Evolutionary conservation across 2,888 invertebrate species (phyloP), one percentile per base, ranked within the genome.

Genomic region (Dusona sp.): DNA sequence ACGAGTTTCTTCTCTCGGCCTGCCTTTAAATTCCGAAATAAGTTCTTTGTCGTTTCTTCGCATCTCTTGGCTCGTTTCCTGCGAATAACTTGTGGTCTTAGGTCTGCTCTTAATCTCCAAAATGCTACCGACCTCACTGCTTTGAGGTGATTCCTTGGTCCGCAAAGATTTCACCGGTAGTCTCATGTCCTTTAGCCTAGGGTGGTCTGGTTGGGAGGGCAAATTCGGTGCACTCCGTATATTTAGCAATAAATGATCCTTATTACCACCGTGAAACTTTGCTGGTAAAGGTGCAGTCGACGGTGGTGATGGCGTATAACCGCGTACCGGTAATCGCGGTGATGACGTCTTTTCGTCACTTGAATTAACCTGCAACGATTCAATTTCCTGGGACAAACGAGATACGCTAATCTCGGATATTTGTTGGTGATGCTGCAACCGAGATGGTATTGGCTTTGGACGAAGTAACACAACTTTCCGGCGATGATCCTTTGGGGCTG

Each of bases 221-320:
- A 97, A 94, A 93, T 97, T 97, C 0, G 97, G 97, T 7, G 97
- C 97, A 93, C 97, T 97, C 90, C 96, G 96, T 85, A 97, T 97
- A 92, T 97, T 97, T 87, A 95, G 90, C 83, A 95, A 93, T 82
- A 96, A 95, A 74, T 96, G 95, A 87, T 97, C 97, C 90, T 97
- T 97, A 61, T 92, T 92, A 13, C 91, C 91, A 29, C 88, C 88
- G 89, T 96, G 96, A 94, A 97, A 98, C 94, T 98, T 98, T 86
- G 97, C 96, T 2, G 98, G 97, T 89, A 98, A 94, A 33, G 98
- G 98, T 1, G 97, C 97, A 29, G 97, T 98, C 84, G 98, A 97
- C 82, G 98, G 98, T 72, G 98, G 97, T 64, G 97, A 97, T 16
- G 97, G 97, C 4, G 97, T 97, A 89, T 97, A 97, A 54, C 97